Conservation (phyloP, 2,113 vertebrate species). For the Anhinga anhinga region DNA sequence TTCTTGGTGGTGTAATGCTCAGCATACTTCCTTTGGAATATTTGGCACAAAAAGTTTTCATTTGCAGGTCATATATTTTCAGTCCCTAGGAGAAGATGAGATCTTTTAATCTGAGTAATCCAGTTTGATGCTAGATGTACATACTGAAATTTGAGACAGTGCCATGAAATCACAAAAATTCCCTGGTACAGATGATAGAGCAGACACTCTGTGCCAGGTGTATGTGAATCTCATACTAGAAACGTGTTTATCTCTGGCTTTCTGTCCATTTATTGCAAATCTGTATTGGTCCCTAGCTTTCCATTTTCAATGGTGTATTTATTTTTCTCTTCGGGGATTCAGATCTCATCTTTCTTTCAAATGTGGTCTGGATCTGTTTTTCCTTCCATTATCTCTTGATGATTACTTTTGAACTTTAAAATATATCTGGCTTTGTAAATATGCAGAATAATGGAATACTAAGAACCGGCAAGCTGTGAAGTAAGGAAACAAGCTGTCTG, state of each 20-base stretch:
- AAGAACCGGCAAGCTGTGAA: background rate
- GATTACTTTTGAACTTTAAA: background rate
- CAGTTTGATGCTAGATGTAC: background rate
- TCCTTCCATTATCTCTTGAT: background rate
- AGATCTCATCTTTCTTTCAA: background rate
- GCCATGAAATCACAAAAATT: background rate
- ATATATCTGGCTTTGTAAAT: background rate
- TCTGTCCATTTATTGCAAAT: background rate
- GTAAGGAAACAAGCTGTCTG: background rate
- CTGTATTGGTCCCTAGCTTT: background rate
- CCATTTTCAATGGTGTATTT: background rate
- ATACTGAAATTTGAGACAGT: background rate
- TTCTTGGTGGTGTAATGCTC: background rate
- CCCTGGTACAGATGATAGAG: background rate
- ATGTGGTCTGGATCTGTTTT: background rate
- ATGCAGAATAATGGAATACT: background rate
- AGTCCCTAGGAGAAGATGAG: background rate
- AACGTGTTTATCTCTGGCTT: background rate
- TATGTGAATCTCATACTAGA: background rate
- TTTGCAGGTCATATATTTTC: background rate
- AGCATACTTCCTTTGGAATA: background rate
- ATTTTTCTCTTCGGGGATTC: background rate
- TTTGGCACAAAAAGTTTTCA: background rate
- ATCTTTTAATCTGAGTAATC: background rate
- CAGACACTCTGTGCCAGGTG: background rate